Evolutionary conservation across 2,113 vertebrate genomes (phyloP).

Genomic region (Poeciliopsis turrubarensis): DNA sequence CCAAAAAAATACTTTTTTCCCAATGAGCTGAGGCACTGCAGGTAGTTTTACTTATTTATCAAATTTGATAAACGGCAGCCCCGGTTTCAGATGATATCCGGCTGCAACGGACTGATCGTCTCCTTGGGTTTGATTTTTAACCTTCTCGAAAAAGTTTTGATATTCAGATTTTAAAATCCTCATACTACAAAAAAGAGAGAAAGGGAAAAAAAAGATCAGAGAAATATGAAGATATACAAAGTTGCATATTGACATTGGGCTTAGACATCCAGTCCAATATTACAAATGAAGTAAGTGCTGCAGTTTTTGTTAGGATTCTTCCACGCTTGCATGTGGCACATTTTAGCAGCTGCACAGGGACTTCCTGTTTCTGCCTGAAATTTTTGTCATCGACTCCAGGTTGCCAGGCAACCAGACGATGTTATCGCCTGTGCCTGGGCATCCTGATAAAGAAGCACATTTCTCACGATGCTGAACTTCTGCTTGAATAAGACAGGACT

Average conservation of each 20-base stretch:
- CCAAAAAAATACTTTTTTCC: background rate
- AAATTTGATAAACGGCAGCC: no score
- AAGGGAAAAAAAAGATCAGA: no score
- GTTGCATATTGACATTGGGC: background rate
- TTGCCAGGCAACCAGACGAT: constrained; percentile 16
- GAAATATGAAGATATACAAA: background rate
- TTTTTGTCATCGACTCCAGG: background rate
- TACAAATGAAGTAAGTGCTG: background rate
- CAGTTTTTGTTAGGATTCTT: background rate
- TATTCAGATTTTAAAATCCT: background rate
- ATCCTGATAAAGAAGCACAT: background rate
- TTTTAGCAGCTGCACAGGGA: background rate
- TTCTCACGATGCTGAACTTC: background rate
- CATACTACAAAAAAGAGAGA: background rate
- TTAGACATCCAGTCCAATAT: no score
- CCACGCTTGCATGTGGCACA: background rate
- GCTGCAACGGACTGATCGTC: no score
- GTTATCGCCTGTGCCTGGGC: background rate
- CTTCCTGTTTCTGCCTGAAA: constrained; percentile 2
- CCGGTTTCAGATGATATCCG: no score
- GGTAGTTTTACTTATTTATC: no score
- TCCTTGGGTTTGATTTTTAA: no score
- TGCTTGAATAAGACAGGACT: background rate
- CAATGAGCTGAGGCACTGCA: no score
- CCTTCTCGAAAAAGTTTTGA: no score